These are phyloP conservation scores for Sander lucioperca DNA, from an alignment of 2,113 vertebrate genomes.

Conservation along the genomic window DNA sequence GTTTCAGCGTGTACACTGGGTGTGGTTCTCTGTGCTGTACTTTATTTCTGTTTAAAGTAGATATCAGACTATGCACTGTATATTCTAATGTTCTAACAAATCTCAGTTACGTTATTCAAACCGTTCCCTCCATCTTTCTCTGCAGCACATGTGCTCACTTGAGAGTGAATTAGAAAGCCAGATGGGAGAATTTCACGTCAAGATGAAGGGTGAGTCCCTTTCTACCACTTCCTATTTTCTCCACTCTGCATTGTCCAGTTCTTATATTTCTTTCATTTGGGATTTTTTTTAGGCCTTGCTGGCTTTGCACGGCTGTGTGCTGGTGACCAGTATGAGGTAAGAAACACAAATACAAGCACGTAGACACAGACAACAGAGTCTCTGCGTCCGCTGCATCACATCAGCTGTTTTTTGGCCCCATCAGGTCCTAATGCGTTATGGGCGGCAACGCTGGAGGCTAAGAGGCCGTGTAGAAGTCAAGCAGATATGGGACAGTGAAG, in stretches of 20 bases:
- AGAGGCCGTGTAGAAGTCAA: constrained; percentile 95
- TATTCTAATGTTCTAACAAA: background rate
- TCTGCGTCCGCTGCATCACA: background rate
- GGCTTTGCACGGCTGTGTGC: constrained; percentile 97
- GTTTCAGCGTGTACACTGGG: background rate
- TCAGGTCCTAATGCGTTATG: constrained; percentile 97
- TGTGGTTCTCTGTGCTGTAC: background rate
- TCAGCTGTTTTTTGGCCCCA: constrained; percentile 1
- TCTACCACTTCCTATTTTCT: constrained; percentile 39
- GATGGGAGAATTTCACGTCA: constrained; percentile 96
- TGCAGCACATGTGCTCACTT: constrained; percentile 96
- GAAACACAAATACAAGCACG: constrained; percentile 1
- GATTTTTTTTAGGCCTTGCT: constrained; percentile 90
- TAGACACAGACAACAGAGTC: background rate
- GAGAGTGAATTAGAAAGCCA: constrained; percentile 96
- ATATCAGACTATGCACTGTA: background rate
- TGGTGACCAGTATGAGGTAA: constrained; percentile 98
- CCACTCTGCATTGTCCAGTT: constrained; percentile 12
- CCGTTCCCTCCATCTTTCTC: constrained; percentile 5
- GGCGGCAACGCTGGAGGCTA: constrained; percentile 96
- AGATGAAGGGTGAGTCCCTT: constrained; percentile 94
- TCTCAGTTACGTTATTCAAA: background rate
- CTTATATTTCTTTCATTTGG: constrained; percentile 36
- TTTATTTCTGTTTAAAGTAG: background rate
- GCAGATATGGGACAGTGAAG: constrained; percentile 98